A percentile compares a stretch with the other conserved stretches of the same genome.
Conservation (phyloP, 1,140 invertebrate genomes). For the Pachypsylla venusta region DNA sequence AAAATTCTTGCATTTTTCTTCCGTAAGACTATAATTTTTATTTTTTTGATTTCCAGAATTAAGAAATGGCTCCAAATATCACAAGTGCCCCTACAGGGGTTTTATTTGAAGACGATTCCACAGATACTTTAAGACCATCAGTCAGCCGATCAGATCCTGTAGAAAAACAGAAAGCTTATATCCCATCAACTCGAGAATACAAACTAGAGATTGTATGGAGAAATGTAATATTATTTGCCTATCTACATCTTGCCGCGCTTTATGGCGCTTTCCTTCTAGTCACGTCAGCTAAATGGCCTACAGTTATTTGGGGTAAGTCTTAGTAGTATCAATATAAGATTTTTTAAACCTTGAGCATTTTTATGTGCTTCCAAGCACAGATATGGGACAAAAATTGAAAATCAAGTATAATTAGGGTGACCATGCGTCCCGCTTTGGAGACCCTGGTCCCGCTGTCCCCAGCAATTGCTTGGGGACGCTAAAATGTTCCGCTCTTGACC, state of each 20-base stretch:
- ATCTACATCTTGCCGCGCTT: conserved; percentile 70
- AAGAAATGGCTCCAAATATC: conserved; percentile 43
- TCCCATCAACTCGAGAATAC: conserved; percentile 21
- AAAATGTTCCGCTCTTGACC: too few species aligned
- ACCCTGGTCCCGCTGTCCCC: too few species aligned
- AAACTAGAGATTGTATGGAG: conserved; percentile 67
- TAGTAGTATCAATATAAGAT: neutral
- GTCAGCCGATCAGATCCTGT: conserved; percentile 24
- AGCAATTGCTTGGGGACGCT: too few species aligned
- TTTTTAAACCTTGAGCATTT: neutral
- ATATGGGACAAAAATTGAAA: too few species aligned
- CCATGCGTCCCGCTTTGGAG: too few species aligned
- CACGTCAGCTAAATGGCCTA: conserved; percentile 59
- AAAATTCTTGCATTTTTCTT: too few species aligned
- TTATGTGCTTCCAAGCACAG: neutral
- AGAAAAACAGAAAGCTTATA: conserved; percentile 31
- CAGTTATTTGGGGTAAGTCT: conserved; percentile 57
- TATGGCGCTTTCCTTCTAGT: conserved; percentile 71
- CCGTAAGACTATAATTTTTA: too few species aligned
- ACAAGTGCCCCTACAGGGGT: conserved; percentile 42
- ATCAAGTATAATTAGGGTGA: too few species aligned
- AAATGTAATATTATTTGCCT: conserved; percentile 72
- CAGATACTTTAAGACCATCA: conserved; percentile 12
- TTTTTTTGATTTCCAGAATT: too few species aligned
- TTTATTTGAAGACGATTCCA: conserved; percentile 42